These are phyloP conservation scores for Asteroscopus sphinx DNA, from an alignment of 2,888 invertebrate genomes.

Conservation along the genomic window DNA sequence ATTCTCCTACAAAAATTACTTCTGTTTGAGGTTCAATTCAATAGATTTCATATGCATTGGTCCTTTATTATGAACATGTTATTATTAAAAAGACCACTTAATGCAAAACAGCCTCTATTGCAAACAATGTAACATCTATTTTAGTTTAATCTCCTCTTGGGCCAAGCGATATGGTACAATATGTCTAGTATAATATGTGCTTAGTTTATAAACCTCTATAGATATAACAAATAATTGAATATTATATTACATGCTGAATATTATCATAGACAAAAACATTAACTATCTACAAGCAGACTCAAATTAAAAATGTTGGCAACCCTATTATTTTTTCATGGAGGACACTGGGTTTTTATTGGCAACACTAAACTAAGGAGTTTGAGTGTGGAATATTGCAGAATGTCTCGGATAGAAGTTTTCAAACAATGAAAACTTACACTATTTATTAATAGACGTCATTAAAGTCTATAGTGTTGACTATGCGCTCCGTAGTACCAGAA, in stretches of 20 bases:
- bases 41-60: constrained; percentile 51
- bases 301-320: constrained; percentile 58
- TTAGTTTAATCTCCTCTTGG: constrained; percentile 30
- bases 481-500: constrained; percentile 47
- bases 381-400: constrained; percentile 27
- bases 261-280: constrained; percentile 53
- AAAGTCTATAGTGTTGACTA: constrained; percentile 31
- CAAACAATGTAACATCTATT: constrained; percentile 28
- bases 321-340: constrained; percentile 54
- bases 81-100: constrained; percentile 46
- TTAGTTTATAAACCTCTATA: constrained; percentile 58
- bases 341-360: constrained; percentile 55
- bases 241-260: constrained; percentile 48
- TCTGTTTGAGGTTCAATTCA: constrained; percentile 29
- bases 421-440: constrained; percentile 21
- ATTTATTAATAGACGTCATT: constrained; percentile 7
- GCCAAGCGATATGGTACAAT: constrained; percentile 56
- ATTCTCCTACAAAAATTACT: constrained; percentile 31
- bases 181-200: constrained; percentile 46
- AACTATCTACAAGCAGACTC: constrained; percentile 57
- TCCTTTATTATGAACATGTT: constrained; percentile 52
- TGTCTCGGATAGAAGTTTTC: constrained; percentile 26
- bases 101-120: constrained; percentile 51
- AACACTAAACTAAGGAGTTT: constrained; percentile 47
- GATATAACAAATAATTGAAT: constrained; percentile 54